These are phyloP conservation scores for Pteromalus puparum DNA, from an alignment of 1,140 invertebrate species.

Conservation along the genomic window DNA sequence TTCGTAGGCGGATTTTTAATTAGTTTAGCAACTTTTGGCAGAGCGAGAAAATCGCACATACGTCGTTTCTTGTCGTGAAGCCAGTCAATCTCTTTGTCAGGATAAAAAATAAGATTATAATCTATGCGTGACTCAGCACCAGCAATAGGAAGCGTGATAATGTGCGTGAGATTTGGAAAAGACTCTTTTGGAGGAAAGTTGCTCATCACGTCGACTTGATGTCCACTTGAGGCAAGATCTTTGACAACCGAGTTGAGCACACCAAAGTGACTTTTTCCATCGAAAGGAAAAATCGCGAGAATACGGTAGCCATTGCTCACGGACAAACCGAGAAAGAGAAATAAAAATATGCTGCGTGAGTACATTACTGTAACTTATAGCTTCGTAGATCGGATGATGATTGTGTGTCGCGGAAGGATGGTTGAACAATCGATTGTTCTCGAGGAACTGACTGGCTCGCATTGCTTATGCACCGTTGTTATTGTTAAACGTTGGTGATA, in stretches of 20 bases:
- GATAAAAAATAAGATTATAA: neutral
- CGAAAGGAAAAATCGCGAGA: conserved; percentile 72
- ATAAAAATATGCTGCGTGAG: no score
- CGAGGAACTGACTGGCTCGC: no score
- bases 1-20: conserved; percentile 59
- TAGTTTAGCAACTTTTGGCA: conserved; percentile 55
- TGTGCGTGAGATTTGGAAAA: conserved; percentile 69
- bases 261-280: conserved; percentile 76
- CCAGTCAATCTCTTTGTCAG: neutral
- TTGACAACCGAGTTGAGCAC: conserved; percentile 75
- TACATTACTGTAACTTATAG: no score
- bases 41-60: conserved; percentile 31
- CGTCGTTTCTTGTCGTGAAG: neutral
- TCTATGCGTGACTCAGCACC: neutral
- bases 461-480: no score
- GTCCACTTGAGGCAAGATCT: conserved; percentile 72
- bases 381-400: no score
- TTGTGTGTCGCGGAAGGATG: no score
- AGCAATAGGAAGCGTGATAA: neutral
- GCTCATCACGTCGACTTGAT: conserved; percentile 70
- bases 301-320: conserved; percentile 60
- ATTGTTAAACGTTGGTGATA: no score
- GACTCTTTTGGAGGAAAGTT: conserved; percentile 60
- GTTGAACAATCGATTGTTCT: no score
- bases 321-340: neutral